Base-by-base conservation (phyloP, 2,797 vertebrate species). In the Danio jaintianensis region DNA sequence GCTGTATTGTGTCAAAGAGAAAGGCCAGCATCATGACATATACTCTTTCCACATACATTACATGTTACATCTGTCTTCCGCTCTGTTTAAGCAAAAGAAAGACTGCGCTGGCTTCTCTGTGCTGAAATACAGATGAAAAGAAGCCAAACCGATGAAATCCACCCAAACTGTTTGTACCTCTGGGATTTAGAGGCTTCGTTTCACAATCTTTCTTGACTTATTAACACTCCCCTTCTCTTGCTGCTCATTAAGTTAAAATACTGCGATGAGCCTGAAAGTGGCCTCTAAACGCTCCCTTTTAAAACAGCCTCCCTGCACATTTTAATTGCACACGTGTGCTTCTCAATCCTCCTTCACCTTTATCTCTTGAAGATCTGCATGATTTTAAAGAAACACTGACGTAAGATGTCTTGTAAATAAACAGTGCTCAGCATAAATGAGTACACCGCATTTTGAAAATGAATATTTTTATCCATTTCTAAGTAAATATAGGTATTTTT, bases 161-260 rank as follows among this genome's bases (percentile, higher is more conserved):
- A 43, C 68, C 68, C 58, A 55, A 70, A 71, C 77, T 72, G 58
- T 62, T 67, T 53, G 77, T 52, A 62, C 20, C 15, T 56, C 38
- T 36, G 50, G 38, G 68, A 79, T 79, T 72, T 64, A 72, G 50
- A 11, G 48, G 16, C 59, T 52, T 55, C 6, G 55, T 79, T 79
- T 55, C 48, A 38, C 40, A 79, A 79, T 55, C 11, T 47, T 64
- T 79, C 29, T 64, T 72, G 20, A 71, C 84, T 69, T 75, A 75
- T 70, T 79, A 85, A 84, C 81, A 77, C 68, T 36, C 50, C 76
- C 20, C 43, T 75, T 66, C 72, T 40, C 52, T 83, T 77, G 78
- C 12, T 70, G 20, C 75, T 68, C 52, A 48, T 71, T 58, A 71
- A 61, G n/a, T 52, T 79, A 52, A 79, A 71, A 62, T 42, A 62